Evolutionary conservation across 1,140 invertebrate genomes (phyloP), one percentile per base, ranked within the genome.

Genomic region (Aphelenchoides besseyi): DNA sequence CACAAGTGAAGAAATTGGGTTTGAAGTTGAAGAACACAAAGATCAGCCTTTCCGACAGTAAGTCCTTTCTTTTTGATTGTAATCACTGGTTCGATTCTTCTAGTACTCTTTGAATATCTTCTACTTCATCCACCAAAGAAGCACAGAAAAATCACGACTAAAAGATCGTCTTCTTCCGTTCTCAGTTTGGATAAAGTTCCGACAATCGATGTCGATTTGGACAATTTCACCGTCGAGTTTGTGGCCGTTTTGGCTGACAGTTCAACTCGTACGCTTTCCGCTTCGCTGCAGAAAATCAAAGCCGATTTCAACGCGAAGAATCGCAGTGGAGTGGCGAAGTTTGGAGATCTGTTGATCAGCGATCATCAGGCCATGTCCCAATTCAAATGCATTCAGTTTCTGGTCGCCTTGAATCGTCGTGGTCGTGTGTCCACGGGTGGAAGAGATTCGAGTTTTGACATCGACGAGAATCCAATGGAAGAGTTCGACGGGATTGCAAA

Each of bases 301-400:
- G 64, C 48, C 16, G 41, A 74, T 8, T 29, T 72, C 3, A 48
- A 69, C 28, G 53, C 54, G 1, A 9, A n/a, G 8, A 23, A 69
- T 69, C 57, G 53, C 28, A 68, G 18, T 23, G 69, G 37, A 0
- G 66, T 55, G 12, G 29, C 52, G n/a, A 52, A 74, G 28, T 67
- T 74, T 23, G 57, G 28, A 8, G 74, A 74, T 26, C 36, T 79
- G 3, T 23, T 29, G n/a, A 76, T 74, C 35, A 37, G 26, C 12
- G 73, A 74, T 62, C 76, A 77, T 72, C n/a, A 18, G 12, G 64
- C 74, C 0, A n/a, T 23, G 0, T 71, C 64, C 3, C 55, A 35
- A 12, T 77, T 74, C 33, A 64, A 76, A 54, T 73, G 71, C 37
- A 5, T 29, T 16, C 71, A 73, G 35, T 75, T 73, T 54, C n/a